Evolutionary conservation across 2,888 invertebrate species (phyloP).

Genomic region (Callinectes sapidus): DNA sequence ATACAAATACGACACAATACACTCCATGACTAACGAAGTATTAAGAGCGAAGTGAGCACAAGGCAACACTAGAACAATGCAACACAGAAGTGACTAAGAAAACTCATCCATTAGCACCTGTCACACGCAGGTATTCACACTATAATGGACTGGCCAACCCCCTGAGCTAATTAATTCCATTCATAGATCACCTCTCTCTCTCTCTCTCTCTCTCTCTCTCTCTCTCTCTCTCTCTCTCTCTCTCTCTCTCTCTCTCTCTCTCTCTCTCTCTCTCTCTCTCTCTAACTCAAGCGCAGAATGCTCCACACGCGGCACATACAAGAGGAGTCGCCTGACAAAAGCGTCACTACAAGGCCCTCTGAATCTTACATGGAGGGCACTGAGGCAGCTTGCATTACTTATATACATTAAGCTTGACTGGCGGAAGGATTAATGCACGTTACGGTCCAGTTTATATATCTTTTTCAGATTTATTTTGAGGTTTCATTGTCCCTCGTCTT

Average conservation of each 20-base stretch:
- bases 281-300: not conserved
- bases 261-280: slow-evolving; percentile 1
- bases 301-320: not conserved
- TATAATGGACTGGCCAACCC: not conserved
- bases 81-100: not conserved
- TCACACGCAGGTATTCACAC: not conserved
- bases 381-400: not conserved
- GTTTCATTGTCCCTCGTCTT: not conserved
- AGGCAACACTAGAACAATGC: not conserved
- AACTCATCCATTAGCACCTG: not conserved
- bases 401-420: not conserved
- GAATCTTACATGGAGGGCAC: not conserved
- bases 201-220: slow-evolving; percentile 1
- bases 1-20: not conserved
- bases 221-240: slow-evolving; percentile 1
- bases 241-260: slow-evolving; percentile 1
- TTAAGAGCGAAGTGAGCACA: not conserved
- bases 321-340: not conserved
- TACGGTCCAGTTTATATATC: not conserved
- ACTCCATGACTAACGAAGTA: not conserved
- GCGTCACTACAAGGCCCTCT: not conserved
- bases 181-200: not conserved
- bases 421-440: not conserved
- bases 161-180: not conserved
- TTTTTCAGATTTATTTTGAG: not conserved